phyloP scores from a whole-genome alignment of 2,797 vertebrate species.

The Myotis pilosus region DNA sequence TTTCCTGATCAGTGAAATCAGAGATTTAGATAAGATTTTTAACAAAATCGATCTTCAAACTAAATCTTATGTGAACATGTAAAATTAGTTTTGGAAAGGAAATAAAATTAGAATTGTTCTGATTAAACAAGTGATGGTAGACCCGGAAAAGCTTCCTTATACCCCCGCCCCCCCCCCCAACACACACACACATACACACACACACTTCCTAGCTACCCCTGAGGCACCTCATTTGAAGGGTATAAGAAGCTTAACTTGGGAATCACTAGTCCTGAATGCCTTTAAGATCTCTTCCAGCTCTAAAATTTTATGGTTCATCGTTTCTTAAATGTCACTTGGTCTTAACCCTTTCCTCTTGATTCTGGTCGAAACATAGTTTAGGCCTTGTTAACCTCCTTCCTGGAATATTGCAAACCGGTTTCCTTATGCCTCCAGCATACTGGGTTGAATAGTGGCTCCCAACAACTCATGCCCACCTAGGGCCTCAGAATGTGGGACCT shows the following conservation, averaged over 20 bases:
- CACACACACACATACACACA: not conserved
- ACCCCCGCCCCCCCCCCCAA: fast-evolving
- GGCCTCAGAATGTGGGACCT: not conserved
- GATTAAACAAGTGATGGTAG: not conserved
- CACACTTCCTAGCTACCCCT: not conserved
- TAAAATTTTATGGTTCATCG: not conserved
- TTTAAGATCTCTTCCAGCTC: not conserved
- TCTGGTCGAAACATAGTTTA: not conserved
- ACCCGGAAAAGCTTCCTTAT: not conserved
- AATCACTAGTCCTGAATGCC: not conserved
- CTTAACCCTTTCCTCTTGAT: not conserved
- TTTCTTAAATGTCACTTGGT: not conserved
- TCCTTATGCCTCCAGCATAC: not conserved
- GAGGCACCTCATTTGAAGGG: not conserved
- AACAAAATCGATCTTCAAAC: conserved; percentile 14
- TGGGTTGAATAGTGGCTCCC: not conserved
- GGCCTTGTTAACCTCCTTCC: not conserved
- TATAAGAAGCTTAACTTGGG: conserved; percentile 1
- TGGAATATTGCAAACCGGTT: not conserved
- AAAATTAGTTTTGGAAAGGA: not conserved
- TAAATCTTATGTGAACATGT: not conserved
- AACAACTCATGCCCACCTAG: not conserved
- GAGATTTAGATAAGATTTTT: not conserved
- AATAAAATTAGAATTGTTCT: not conserved
- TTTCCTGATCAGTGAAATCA: conserved; percentile 27